Base-by-base conservation (phyloP, 2,113 vertebrate species). In the Silurus asotus region DNA sequence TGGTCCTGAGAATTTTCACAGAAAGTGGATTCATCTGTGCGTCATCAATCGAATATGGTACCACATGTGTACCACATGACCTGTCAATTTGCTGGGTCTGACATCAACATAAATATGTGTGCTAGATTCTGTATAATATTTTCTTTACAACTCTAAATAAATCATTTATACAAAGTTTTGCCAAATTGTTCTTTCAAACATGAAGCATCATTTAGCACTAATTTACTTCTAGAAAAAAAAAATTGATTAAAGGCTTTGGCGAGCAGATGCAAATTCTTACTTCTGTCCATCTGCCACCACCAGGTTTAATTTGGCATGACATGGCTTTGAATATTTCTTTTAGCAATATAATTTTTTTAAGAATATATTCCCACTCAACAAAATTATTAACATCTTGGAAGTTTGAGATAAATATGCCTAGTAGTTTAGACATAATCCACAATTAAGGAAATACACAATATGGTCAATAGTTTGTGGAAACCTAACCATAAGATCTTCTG, bases 21-120 rank as follows among this genome's bases (percentile, higher is more conserved):
- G 61, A 77, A 69, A 48, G 25, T 4, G 37, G 7, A 19, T 45
- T 65, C 2, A 8, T 83, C 55, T 28, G 65, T 85, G 75, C 84
- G 62, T 85, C 75, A 79, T 58, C 37, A n/a, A 74, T 79, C 49
- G 84, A 79, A 79, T 25, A 79, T 58, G 58, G 61, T n/a, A 56
- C 62, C 79, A 8, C 4, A 37, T 23, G 25, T 17, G 13, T 0
- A n/a, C 5, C 55, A 79, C 15, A 8, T 77, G 49, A n/a, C 51
- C 5, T 56, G 23, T 77, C 75, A 56, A 17, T 58, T 17, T 58
- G 55, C 14, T 25, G 58, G 0, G 8, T 56, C 25, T 55, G 74
- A 76, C 5, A 17, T 77, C 25, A 15, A 13, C 49, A 51, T 23
- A 49, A 23, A 49, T 72, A 23, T 75, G 8, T 13, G 48, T 23